Conservation (phyloP, 2,888 invertebrate species). For the Camptogramma bilineatum region DNA sequence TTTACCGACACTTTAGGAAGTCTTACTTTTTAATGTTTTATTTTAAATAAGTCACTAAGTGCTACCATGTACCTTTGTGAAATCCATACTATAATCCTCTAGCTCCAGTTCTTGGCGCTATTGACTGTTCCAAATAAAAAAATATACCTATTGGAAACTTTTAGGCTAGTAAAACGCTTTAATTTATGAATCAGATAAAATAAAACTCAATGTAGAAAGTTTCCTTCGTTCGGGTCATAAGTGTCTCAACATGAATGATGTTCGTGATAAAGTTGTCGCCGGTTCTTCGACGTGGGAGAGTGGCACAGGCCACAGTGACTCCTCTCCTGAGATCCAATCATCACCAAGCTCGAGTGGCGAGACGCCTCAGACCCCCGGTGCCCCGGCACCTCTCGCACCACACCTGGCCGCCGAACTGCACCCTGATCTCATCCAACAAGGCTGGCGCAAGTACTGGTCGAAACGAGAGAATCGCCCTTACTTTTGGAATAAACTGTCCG, state of each 20-base stretch:
- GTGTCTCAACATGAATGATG: constrained; percentile 78
- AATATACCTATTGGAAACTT: constrained; percentile 68
- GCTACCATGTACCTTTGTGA: constrained; percentile 56
- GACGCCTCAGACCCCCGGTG: constrained; percentile 86
- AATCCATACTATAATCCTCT: constrained; percentile 52
- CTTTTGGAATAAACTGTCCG: constrained; percentile 98
- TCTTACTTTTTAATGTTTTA: constrained; percentile 40
- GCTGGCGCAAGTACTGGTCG: constrained; percentile 99
- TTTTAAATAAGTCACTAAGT: constrained; percentile 43
- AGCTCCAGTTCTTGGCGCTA: constrained; percentile 69
- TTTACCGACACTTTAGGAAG: constrained; percentile 19
- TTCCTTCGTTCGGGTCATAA: constrained; percentile 38
- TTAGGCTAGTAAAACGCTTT: constrained; percentile 50
- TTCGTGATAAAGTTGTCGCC: constrained; percentile 82
- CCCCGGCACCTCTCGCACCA: constrained; percentile 82
- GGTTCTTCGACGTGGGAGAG: constrained; percentile 80
- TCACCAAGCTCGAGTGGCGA: constrained; percentile 77
- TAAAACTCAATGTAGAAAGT: constrained; percentile 24
- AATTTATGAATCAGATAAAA: constrained; percentile 20
- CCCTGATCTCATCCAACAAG: constrained; percentile 89
- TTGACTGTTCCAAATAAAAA: constrained; percentile 65
- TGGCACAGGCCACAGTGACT: constrained; percentile 70
- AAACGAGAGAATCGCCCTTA: constrained; percentile 97
- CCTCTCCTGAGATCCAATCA: constrained; percentile 76
- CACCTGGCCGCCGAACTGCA: constrained; percentile 79